phyloP scores from a whole-genome alignment of 1,140 invertebrate genomes.

The Popillia japonica region DNA sequence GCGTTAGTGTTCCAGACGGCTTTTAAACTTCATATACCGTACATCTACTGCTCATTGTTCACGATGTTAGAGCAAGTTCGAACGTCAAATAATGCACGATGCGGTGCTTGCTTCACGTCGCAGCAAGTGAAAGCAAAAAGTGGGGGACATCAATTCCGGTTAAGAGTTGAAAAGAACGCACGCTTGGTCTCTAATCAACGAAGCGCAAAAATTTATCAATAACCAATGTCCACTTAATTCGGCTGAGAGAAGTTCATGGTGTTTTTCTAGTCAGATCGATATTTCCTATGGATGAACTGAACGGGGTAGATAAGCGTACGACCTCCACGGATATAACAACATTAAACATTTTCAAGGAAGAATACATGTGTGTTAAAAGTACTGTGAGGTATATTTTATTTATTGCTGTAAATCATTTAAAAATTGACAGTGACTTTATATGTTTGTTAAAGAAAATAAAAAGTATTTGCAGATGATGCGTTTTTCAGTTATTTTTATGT shows the following conservation, averaged over 20 bases:
- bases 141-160: conserved; percentile 33
- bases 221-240: conserved; percentile 16
- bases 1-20: neutral
- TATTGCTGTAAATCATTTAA: too few relatives aligned
- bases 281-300: neutral
- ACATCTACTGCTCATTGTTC: neutral
- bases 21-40: neutral
- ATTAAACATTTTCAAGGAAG: neutral
- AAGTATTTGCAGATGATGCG: too few relatives aligned
- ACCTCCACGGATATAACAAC: neutral
- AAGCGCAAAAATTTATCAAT: conserved; percentile 34
- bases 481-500: too few relatives aligned
- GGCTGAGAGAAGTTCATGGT: neutral
- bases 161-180: conserved; percentile 15
- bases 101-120: neutral
- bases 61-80: neutral
- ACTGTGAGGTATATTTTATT: too few relatives aligned
- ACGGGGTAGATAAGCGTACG: neutral
- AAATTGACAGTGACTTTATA: too few relatives aligned
- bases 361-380: neutral
- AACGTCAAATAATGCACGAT: neutral
- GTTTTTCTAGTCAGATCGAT: neutral
- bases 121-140: conserved; percentile 27
- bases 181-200: conserved; percentile 16
- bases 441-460: too few relatives aligned